These are phyloP conservation scores for Dione juno DNA, from an alignment of 2,888 invertebrate genomes.

Conservation along the genomic window DNA sequence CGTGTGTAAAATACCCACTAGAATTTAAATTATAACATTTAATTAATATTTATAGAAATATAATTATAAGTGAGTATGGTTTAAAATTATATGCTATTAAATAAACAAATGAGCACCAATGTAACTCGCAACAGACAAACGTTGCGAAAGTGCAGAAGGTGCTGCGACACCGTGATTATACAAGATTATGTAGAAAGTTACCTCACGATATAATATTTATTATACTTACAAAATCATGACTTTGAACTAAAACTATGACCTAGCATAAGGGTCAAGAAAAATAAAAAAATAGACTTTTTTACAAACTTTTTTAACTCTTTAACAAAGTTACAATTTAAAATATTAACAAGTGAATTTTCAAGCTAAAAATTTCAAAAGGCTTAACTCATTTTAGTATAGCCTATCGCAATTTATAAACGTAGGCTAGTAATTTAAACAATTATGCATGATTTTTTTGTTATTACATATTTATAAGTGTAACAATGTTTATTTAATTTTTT, in stretches of 20 bases:
- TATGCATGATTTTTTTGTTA: too few species aligned
- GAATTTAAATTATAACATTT: background rate
- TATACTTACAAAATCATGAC: conserved; percentile 25
- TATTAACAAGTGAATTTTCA: too few species aligned
- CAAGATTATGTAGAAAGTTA: conserved; percentile 46
- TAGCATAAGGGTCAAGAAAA: background rate
- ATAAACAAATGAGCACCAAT: background rate
- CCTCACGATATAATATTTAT: conserved; percentile 38
- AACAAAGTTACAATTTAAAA: too few species aligned
- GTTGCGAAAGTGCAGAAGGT: conserved; percentile 39
- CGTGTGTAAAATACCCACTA: background rate
- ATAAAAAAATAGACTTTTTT: too few species aligned
- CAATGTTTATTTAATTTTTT: too few species aligned
- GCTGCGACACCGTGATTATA: conserved; percentile 45
- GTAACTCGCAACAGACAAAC: conserved; percentile 25
- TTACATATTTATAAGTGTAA: too few species aligned
- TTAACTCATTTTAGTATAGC: too few species aligned
- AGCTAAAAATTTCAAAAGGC: too few species aligned
- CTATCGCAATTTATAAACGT: too few species aligned
- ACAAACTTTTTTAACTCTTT: too few species aligned
- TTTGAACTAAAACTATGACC: conserved; percentile 27
- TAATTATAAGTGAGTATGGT: background rate
- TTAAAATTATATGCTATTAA: background rate
- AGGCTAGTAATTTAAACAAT: too few species aligned
- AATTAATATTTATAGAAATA: background rate